Percentiles rank a stretch among this genome's conserved stretches.
Conservation (phyloP, 2,888 invertebrate species). For the Pyrrhia umbra region DNA sequence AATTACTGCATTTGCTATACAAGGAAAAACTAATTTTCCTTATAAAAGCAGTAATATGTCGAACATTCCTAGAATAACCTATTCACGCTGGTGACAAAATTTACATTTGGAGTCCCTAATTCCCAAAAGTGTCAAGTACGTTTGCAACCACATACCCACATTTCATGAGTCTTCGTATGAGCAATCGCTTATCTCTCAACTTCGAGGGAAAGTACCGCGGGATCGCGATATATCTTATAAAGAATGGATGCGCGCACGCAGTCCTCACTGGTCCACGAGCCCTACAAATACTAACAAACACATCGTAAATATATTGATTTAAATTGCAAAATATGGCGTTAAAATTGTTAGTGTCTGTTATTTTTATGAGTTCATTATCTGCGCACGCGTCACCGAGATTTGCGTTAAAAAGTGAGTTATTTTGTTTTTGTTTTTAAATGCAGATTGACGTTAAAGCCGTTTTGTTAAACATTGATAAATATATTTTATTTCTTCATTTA, state of each 20-base stretch:
- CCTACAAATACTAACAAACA: conserved; percentile 25
- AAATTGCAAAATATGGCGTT: conserved; percentile 44
- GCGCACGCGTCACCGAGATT: conserved; percentile 37
- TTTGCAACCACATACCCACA: neutral
- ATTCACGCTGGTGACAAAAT: conserved; percentile 12
- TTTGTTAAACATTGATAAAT: neutral
- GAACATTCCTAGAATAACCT: conserved; percentile 30
- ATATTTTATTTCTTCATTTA: no score
- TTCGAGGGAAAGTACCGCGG: conserved; percentile 56
- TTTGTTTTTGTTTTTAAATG: neutral
- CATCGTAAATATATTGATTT: conserved; percentile 7
- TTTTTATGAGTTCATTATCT: conserved; percentile 30
- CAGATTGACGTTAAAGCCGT: neutral
- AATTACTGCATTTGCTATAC: neutral
- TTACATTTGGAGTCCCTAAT: conserved; percentile 33
- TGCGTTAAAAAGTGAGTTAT: conserved; percentile 28
- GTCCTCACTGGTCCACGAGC: conserved; percentile 36
- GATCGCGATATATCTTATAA: conserved; percentile 37
- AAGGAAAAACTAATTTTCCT: conserved; percentile 27
- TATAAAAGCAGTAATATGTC: neutral
- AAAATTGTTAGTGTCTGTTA: conserved; percentile 17
- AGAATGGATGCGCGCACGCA: conserved; percentile 12
- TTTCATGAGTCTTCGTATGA: conserved; percentile 11
- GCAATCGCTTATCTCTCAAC: conserved; percentile 36
- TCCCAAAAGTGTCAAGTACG: conserved; percentile 23